These are phyloP conservation scores for Gambelia wislizenii DNA, from an alignment of 2,797 vertebrate genomes.

Conservation along the genomic window DNA sequence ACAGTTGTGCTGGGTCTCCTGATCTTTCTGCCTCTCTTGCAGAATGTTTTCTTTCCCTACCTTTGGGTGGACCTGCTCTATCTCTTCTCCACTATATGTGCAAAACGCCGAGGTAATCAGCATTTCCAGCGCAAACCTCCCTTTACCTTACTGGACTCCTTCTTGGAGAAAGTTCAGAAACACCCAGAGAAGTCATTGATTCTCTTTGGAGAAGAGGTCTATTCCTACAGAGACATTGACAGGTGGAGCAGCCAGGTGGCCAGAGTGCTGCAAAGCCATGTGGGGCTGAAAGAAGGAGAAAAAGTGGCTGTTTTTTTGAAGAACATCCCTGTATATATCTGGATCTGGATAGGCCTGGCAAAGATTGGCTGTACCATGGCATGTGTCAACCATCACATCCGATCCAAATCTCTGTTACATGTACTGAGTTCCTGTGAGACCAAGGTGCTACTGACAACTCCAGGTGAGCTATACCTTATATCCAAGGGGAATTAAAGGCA, in stretches of 20 bases:
- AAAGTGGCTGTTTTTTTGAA: slow-evolving; percentile 81
- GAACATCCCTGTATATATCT: slow-evolving; percentile 76
- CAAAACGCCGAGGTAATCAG: background rate
- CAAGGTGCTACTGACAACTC: slow-evolving; percentile 80
- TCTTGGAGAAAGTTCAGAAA: slow-evolving; percentile 73
- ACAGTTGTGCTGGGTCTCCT: slow-evolving; percentile 28
- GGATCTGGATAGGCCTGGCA: slow-evolving; percentile 84
- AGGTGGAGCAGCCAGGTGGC: slow-evolving; percentile 78
- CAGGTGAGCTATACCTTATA: slow-evolving; percentile 77
- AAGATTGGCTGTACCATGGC: slow-evolving; percentile 85
- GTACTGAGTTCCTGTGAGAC: slow-evolving; percentile 81
- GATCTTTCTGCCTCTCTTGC: slow-evolving; percentile 42
- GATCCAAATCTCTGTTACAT: slow-evolving; percentile 80
- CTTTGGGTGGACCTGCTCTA: slow-evolving; percentile 53
- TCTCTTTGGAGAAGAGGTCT: slow-evolving; percentile 71
- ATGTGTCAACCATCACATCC: slow-evolving; percentile 85
- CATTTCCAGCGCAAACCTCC: slow-evolving; percentile 66
- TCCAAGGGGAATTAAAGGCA: background rate
- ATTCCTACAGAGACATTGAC: slow-evolving; percentile 77
- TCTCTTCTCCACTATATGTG: accelerated
- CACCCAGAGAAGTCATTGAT: slow-evolving; percentile 75
- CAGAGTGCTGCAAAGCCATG: slow-evolving; percentile 73
- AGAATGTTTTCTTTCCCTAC: slow-evolving; percentile 48
- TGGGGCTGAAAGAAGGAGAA: slow-evolving; percentile 62
- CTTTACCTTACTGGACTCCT: slow-evolving; percentile 80